Evolutionary conservation across 2,888 invertebrate genomes (phyloP).

Genomic region (Stenoptilia bipunctidactyla): DNA sequence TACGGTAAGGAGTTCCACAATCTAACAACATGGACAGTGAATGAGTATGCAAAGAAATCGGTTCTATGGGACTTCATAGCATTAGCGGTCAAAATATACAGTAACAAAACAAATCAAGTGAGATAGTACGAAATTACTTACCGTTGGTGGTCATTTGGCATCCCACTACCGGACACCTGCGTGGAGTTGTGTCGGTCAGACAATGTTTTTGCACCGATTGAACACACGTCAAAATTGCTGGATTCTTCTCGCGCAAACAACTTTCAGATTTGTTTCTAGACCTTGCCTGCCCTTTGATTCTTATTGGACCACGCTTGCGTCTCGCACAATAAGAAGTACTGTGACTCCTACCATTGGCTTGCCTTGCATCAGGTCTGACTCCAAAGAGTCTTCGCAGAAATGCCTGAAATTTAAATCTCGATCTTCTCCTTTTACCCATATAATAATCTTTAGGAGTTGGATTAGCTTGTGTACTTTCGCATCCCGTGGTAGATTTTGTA

Average conservation of each 20-base stretch:
- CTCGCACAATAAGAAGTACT: constrained; percentile 6
- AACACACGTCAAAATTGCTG: constrained; percentile 39
- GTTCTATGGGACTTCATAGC: too few relatives aligned
- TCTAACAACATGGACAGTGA: too few relatives aligned
- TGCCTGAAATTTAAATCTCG: constrained; percentile 40
- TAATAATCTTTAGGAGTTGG: too few relatives aligned
- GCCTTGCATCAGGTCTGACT: constrained; percentile 12
- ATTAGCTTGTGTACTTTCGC: too few relatives aligned
- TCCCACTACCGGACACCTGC: constrained; percentile 48
- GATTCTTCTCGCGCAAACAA: constrained; percentile 28
- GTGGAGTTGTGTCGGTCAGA: constrained; percentile 41
- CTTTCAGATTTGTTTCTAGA: constrained; percentile 40
- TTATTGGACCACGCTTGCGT: constrained; percentile 15
- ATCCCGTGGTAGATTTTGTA: too few relatives aligned
- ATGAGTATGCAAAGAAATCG: too few relatives aligned
- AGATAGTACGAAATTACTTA: too few relatives aligned
- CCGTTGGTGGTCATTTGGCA: constrained; percentile 48
- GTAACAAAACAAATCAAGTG: too few relatives aligned
- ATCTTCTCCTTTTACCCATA: constrained; percentile 23
- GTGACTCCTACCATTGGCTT: constrained; percentile 2
- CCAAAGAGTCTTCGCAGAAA: constrained; percentile 49
- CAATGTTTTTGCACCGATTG: constrained; percentile 45
- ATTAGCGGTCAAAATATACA: too few relatives aligned
- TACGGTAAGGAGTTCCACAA: too few relatives aligned
- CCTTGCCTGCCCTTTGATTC: constrained; percentile 34